Percentiles rank a stretch among this genome's conserved stretches.
Conservation (phyloP, 2,888 invertebrate genomes). For the Idaea aversata region DNA sequence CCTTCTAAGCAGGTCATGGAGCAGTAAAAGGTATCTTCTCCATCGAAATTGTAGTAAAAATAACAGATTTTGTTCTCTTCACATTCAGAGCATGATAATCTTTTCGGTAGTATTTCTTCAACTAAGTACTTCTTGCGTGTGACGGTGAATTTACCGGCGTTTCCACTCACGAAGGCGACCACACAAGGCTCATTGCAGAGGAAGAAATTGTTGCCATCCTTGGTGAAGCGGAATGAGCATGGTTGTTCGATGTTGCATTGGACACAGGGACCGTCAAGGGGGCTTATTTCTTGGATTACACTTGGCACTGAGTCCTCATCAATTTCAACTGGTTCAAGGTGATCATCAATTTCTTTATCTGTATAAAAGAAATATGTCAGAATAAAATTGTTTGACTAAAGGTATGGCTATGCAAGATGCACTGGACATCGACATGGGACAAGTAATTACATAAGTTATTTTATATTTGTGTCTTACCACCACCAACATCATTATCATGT, state of each 20-base stretch:
- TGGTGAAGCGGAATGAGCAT: conserved; percentile 57
- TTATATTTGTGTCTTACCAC: conserved; percentile 27
- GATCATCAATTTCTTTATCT: conserved; percentile 75
- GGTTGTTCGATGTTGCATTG: conserved; percentile 60
- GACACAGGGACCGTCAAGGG: conserved; percentile 61
- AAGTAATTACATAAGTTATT: not conserved
- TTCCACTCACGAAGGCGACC: conserved; percentile 58
- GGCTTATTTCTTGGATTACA: conserved; percentile 63
- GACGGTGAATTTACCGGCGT: conserved; percentile 54
- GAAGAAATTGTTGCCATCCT: conserved; percentile 51
- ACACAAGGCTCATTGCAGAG: conserved; percentile 77
- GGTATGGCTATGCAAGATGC: not conserved
- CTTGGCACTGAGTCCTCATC: conserved; percentile 53
- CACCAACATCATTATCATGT: conserved; percentile 64
- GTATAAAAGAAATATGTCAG: conserved; percentile 26
- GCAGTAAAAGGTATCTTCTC: conserved; percentile 73
- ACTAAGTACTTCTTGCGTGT: conserved; percentile 61
- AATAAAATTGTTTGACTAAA: conserved; percentile 4
- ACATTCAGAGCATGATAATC: conserved; percentile 62
- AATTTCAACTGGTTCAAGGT: conserved; percentile 67
- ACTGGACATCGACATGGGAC: not conserved
- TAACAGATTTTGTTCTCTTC: conserved; percentile 67
- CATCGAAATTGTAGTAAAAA: conserved; percentile 70
- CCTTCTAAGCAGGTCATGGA: conserved; percentile 78
- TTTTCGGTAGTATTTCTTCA: conserved; percentile 59